Conservation (phyloP, 1,140 invertebrate genomes). For the Tetramorium alpestre region DNA sequence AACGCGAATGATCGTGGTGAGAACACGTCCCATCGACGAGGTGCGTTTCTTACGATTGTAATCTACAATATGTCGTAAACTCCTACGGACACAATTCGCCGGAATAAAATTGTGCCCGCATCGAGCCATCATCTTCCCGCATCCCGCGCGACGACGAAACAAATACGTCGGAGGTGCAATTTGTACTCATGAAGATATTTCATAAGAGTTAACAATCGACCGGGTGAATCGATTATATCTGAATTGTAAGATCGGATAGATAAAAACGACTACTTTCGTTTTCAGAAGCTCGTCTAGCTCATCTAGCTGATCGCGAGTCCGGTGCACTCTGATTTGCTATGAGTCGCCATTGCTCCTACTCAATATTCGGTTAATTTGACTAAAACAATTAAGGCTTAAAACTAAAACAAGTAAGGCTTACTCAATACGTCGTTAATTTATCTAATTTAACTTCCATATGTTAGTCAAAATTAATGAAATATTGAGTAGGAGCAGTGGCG, state of each 20-base stretch:
- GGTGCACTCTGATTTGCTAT: too few species aligned
- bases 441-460: too few species aligned
- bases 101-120: slow-evolving; percentile 28
- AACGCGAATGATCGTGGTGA: slow-evolving; percentile 14
- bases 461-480: too few species aligned
- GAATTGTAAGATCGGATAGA: background rate
- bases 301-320: background rate
- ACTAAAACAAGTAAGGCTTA: too few species aligned
- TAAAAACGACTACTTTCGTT: background rate
- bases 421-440: too few species aligned
- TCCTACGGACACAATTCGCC: background rate
- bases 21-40: slow-evolving; percentile 9
- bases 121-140: slow-evolving; percentile 18
- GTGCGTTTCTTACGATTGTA: slow-evolving; percentile 16
- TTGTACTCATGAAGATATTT: background rate
- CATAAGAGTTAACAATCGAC: slow-evolving; percentile 14
- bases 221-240: background rate
- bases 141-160: slow-evolving; percentile 12
- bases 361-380: too few species aligned
- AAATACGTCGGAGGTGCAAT: background rate
- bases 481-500: too few species aligned
- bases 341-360: too few species aligned
- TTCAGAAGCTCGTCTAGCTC: background rate
- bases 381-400: too few species aligned
- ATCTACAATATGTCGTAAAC: slow-evolving; percentile 42